Base-by-base conservation (phyloP, 2,888 invertebrate genomes). In the Coelinius sp. region DNA sequence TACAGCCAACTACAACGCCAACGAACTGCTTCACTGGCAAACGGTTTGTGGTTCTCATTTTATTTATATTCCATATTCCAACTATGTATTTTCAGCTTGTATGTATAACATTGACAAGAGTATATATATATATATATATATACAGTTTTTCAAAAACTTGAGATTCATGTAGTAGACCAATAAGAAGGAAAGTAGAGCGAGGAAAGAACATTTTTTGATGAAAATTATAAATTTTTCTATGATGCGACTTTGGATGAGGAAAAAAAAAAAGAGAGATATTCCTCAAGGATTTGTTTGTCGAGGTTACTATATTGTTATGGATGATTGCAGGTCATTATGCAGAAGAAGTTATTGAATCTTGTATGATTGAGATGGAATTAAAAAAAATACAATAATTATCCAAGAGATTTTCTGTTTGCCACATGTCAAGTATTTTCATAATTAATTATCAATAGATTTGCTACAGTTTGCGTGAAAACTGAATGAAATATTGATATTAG, bases 11-110 rank as follows among this genome's bases (percentile, higher is more conserved):
- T 84, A 82, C 84, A 81, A 84, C 83, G 82, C 84, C 78, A 84
- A 82, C 83, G 81, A 84, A 82, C 84, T 81, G 84, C 84, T 84
- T 83, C 83, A 81, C 83, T 82, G 82, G 83, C 84, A 83, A 84
- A 85, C 83, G 81, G 82, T 81, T 83, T 80, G 81, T 80, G 86
- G 84, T 86, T 86, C 85, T 86, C 86, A 86, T 85, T 79, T 78
- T 53, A 71, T 67, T 67, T 63, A 74, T 70, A 52, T 25, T 24
- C 24, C 52, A 52, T 27, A 27, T 56, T 31, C 14, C 31, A 27
- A 56, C 27, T 14, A 56, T 31, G 14, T 6, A n/a, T 31, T 1
- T 2, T 27, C 6, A 56, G n/a, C n/a, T n/a, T n/a, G n/a, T n/a
- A n/a, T n/a, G n/a, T 31, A 31, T 8, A 31, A 17, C 8, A 56